Base-by-base conservation (phyloP, 1,140 invertebrate species). In the Akabosia matsudoensis region DNA sequence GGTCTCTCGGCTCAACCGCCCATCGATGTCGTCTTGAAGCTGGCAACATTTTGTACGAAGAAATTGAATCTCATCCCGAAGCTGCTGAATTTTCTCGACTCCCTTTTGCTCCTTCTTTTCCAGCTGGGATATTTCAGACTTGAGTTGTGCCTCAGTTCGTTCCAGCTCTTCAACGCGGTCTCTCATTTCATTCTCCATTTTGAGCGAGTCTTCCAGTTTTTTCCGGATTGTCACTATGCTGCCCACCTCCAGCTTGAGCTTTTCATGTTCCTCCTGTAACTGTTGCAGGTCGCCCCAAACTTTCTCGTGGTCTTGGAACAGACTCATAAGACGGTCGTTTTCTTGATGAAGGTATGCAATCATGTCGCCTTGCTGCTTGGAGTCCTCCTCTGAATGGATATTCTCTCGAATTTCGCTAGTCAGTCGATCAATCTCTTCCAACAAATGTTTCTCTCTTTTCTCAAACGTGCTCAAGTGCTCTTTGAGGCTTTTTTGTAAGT, bases 221-320 rank as follows among this genome's bases (percentile, higher is more conserved):
- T 80, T 79, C 26, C 79, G 51, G 28, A 82, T 64, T 24, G 79
- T 79, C 31, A 82, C 79, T 0, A 76, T 77, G 76, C 81, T 79
- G 18, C 74, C 75, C 10, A 85, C 77, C 31, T 84, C 81, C 30
- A 74, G 72, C 16, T 76, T 78, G 3, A 84, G 76, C 1, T 75
- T 81, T 33, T 82, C 82, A 54, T 84, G 83, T 30, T 85, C 83
- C 16, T 82, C 78, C 72, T 84, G 79, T 1, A 85, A 71, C 28
- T 83, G 81, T 73, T 81, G 77, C 10, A 86, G 70, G 26, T 78
- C 82, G 2, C 75, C 75, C 51, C 83, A 75, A 0, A 84, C 74
- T 70, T 83, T 82, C 54, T 86, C 85, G 56, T 85, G 82, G n/a
- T 86, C 84, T n/a, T 78, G 61, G 30, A 85, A 51, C 37, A 85